Conservation (phyloP, 2,797 vertebrate species). For the Ctenopoma multispine region DNA sequence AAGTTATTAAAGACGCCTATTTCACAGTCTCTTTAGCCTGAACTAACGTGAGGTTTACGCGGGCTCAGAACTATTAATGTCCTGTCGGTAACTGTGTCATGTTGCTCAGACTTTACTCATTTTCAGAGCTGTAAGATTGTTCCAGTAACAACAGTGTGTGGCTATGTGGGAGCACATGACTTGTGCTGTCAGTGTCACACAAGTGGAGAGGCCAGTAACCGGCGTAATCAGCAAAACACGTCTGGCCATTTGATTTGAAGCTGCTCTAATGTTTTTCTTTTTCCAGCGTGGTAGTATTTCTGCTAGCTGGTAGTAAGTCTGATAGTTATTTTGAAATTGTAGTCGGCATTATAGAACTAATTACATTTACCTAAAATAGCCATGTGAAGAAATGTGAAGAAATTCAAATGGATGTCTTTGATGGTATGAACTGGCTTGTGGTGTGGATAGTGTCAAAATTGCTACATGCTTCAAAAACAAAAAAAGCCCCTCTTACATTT, state of each 20-base stretch:
- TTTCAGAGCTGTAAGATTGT: constrained; percentile 35
- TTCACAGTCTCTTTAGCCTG: background rate
- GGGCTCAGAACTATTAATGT: background rate
- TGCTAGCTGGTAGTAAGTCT: background rate
- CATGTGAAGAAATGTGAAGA: no score
- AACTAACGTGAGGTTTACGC: background rate
- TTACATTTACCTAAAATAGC: background rate
- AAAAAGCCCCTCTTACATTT: no score
- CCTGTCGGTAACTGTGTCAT: background rate
- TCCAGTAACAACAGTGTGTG: constrained; percentile 34
- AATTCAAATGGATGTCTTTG: no score
- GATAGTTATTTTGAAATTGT: background rate
- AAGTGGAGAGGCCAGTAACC: background rate
- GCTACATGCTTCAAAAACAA: no score
- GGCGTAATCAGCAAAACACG: constrained; percentile 25
- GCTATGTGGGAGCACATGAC: constrained; percentile 68
- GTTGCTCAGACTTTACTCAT: background rate
- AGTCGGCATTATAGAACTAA: background rate
- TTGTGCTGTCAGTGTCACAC: constrained; percentile 65
- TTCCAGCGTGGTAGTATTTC: no score
- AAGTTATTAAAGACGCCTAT: background rate
- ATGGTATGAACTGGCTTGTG: no score
- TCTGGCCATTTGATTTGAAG: background rate
- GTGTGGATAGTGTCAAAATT: no score
- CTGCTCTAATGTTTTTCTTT: background rate